These are phyloP conservation scores for Malurus elegans DNA, from an alignment of 2,113 vertebrate species.

Conservation along the genomic window DNA sequence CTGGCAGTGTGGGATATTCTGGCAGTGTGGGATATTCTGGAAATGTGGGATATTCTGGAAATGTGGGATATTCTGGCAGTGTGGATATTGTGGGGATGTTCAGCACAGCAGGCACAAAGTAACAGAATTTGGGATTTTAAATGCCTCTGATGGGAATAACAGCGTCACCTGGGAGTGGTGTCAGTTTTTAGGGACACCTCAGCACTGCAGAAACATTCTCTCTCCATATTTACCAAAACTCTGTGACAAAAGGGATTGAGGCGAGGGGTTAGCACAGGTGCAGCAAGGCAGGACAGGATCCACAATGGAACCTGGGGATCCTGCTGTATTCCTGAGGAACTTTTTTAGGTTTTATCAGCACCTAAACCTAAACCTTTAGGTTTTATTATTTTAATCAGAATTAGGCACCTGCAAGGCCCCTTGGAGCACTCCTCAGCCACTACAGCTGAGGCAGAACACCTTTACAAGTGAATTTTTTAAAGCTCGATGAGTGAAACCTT, in stretches of 20 bases:
- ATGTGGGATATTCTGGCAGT: background rate
- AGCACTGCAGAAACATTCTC: background rate
- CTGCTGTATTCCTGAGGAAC: background rate
- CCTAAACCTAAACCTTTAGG: too few relatives aligned
- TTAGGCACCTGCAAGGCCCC: background rate
- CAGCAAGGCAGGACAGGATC: background rate
- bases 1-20: background rate
- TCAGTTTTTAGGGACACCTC: background rate
- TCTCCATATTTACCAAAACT: background rate
- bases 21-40: background rate
- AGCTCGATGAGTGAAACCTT: background rate
- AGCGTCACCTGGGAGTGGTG: accelerated
- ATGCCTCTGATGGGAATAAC: background rate
- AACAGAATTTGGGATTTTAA: background rate
- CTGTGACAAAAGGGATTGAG: background rate
- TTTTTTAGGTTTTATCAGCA: background rate
- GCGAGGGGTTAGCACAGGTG: accelerated
- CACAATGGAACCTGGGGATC: too few relatives aligned
- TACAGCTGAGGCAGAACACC: accelerated
- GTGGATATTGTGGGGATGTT: background rate
- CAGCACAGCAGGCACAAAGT: background rate
- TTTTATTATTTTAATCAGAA: background rate
- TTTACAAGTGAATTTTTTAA: background rate
- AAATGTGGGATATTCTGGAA: accelerated
- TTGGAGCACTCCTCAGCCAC: background rate